Evolutionary conservation across 53 echinoderm and acorn worm species (phyloP).

Genomic region (Actinopyga echinites): DNA sequence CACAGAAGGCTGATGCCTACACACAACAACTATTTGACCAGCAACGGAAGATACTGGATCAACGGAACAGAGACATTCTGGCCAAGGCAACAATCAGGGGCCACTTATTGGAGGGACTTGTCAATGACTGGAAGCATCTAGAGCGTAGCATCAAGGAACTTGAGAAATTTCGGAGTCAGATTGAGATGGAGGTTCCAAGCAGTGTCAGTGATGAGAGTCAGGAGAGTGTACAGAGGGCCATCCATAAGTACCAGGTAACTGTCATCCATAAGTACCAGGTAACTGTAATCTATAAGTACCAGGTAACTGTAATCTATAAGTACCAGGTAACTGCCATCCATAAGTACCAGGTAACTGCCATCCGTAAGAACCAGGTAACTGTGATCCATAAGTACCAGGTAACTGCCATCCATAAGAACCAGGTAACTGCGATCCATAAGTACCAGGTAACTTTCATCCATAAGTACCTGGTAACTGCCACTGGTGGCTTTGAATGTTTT

Average conservation of each 20-base stretch:
- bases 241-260: slow-evolving; percentile 91
- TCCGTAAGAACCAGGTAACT: no score
- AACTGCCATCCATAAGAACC: no score
- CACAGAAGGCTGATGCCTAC: slow-evolving; percentile 90
- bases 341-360: not conserved
- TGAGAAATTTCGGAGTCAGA: slow-evolving; percentile 77
- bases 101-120: slow-evolving; percentile 82
- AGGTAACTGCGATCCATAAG: no score
- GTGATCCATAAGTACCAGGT: no score
- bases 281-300: not conserved
- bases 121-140: slow-evolving; percentile 86
- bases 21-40: slow-evolving; percentile 88
- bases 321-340: not conserved
- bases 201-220: slow-evolving; percentile 81
- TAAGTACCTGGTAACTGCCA: no score
- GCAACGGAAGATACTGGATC: slow-evolving; percentile 76
- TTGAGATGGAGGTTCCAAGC: slow-evolving; percentile 91
- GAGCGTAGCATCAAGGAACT: slow-evolving; percentile 72
- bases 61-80: slow-evolving; percentile 76
- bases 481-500: no score
- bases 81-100: slow-evolving; percentile 75
- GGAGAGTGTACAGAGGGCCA: slow-evolving; percentile 90
- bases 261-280: not conserved
- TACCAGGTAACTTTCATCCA: no score
- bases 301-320: not conserved